A percentile compares a stretch with the other conserved stretches of the same genome.
Conservation (phyloP, 2,888 invertebrate species). For the Digitonthophagus gazella region DNA sequence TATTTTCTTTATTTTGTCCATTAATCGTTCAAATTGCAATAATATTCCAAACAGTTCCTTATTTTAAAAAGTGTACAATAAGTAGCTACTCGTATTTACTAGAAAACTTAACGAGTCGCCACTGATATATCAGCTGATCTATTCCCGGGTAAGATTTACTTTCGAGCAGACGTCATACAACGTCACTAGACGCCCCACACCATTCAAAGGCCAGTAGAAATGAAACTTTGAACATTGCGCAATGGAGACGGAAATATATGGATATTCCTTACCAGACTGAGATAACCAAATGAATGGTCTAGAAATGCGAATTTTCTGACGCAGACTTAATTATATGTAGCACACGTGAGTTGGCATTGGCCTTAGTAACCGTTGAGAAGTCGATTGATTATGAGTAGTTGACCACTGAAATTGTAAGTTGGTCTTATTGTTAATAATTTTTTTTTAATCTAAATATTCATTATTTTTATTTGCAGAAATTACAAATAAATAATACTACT, state of each 20-base stretch:
- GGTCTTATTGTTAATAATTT: background rate
- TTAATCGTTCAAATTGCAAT: too few species aligned
- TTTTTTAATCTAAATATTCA: background rate
- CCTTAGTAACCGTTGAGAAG: background rate
- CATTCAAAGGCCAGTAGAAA: background rate
- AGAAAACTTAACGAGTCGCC: too few species aligned
- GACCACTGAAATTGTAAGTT: background rate
- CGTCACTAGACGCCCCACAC: background rate
- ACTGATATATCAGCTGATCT: too few species aligned
- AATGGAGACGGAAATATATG: background rate
- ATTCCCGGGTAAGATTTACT: too few species aligned
- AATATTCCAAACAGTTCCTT: too few species aligned
- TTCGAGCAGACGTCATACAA: background rate
- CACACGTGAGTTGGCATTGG: background rate
- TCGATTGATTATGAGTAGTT: background rate
- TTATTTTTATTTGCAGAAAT: background rate
- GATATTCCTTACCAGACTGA: background rate
- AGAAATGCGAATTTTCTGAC: background rate
- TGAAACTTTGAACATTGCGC: background rate
- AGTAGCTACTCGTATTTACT: too few species aligned
- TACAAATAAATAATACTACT: too few species aligned
- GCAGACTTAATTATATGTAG: background rate
- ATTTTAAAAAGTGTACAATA: too few species aligned
- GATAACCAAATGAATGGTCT: background rate
- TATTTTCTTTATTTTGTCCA: too few species aligned